Evolutionary conservation across 1,140 invertebrate species (phyloP), one percentile per base, ranked within the genome.

Genomic region (Drosophila eugracilis): DNA sequence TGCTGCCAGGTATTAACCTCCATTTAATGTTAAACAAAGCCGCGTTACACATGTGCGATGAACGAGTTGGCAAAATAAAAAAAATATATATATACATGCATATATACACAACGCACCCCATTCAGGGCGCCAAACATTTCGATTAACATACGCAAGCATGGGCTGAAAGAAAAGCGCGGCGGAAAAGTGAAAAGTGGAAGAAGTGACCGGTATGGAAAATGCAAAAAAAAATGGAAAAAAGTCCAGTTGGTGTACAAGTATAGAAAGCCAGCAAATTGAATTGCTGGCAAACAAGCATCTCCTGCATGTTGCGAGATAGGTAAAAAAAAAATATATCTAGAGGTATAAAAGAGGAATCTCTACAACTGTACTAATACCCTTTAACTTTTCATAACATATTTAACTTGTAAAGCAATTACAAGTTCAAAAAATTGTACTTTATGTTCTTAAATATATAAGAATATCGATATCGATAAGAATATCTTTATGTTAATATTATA

Each of bases 1-100:
- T 86, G 81, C 81, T 83, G 83, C 74, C 86, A 90, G 86, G 88
- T 90, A 90, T 90, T 90, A 90, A 90, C 86, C 86, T 90, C 69
- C 75, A 89, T 90, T 89, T 85, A 89, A 90, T 90, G 81, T 90
- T 86, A 57, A 90, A 90, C 86, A 90, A 90, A 78, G 86, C 81
- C 86, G 71, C 86, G 88, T 65, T 73, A 86, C 83, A 86, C 63
- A 63, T 72, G 49, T 45, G 42, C 21, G 21, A 15, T 15, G 21
- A 24, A 44, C 37, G 37, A 39, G 37, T 39, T 54, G 50, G 37
- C 34, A 37, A 41, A 44, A 54, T 26, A 10, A 26, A 44, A 54
- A 34, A 10, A 26, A 47, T 4, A 58, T 14, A 24, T 17, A n/a
- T n/a, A 17, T 36, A 54, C 39, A 47, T 26, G 39, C 10, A 21